These are phyloP conservation scores for Andrena haemorrhoa DNA, from an alignment of 2,888 invertebrate species.

Conservation along the genomic window DNA sequence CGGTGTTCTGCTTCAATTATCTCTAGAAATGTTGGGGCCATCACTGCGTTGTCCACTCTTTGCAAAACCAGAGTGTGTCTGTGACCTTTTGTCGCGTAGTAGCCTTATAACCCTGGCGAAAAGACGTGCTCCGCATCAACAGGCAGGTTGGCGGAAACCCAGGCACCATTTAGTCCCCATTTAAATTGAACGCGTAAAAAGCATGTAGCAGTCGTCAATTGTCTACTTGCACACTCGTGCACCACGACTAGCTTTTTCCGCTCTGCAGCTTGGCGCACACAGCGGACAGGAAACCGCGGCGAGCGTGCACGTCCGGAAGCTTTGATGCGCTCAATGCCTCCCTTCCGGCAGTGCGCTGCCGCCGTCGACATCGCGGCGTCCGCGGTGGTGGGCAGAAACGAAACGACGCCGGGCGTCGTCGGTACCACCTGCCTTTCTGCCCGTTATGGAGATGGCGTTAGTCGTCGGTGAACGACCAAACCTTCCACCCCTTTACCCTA, in stretches of 20 bases:
- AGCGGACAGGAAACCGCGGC: slow-evolving; percentile 76
- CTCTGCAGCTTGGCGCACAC: slow-evolving; percentile 64
- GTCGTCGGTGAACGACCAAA: slow-evolving; percentile 21
- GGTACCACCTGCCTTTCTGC: slow-evolving; percentile 26
- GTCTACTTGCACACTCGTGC: not conserved
- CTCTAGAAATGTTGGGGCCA: too few relatives aligned
- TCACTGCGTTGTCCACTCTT: too few relatives aligned
- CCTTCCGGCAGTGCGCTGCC: slow-evolving; percentile 73
- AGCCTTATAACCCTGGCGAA: too few relatives aligned
- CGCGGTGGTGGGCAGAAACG: not conserved
- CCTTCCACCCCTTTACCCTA: not conserved
- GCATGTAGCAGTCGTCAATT: not conserved
- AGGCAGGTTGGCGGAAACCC: too few relatives aligned
- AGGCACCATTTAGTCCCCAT: not conserved
- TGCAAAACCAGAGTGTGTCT: too few relatives aligned
- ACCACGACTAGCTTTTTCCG: slow-evolving; percentile 65
- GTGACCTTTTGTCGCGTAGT: too few relatives aligned
- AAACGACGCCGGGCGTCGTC: slow-evolving; percentile 35
- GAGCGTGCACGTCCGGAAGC: slow-evolving; percentile 75
- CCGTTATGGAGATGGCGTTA: slow-evolving; percentile 61
- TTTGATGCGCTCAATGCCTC: slow-evolving; percentile 77
- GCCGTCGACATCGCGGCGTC: slow-evolving; percentile 37
- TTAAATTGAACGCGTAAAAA: slow-evolving; percentile 9
- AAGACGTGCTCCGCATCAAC: too few relatives aligned
- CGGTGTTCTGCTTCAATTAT: too few relatives aligned